A percentile compares a stretch with the other conserved stretches of the same genome.
phyloP scores from a whole-genome alignment of 1,140 invertebrate genomes.

The Amyelois transitella region DNA sequence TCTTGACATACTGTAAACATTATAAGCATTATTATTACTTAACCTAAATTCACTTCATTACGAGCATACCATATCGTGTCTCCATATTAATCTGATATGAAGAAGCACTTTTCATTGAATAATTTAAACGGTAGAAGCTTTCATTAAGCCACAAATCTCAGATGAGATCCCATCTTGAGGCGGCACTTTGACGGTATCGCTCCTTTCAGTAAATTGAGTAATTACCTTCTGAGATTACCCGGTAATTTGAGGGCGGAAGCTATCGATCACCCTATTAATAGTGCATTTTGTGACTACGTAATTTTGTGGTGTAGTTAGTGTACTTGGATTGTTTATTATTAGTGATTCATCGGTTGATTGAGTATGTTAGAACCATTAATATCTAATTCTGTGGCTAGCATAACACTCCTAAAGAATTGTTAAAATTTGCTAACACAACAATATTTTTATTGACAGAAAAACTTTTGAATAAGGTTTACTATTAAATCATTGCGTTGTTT shows the following conservation, averaged over 20 bases:
- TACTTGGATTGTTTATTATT: background rate
- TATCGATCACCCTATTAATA: slow-evolving; percentile 36
- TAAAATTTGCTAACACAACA: no score
- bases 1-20: background rate
- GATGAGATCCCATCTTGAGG: slow-evolving; percentile 22
- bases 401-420: no score
- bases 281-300: background rate
- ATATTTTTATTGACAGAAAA: no score
- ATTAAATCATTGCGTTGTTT: no score
- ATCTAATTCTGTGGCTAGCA: no score
- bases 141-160: slow-evolving; percentile 20
- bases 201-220: slow-evolving; percentile 56
- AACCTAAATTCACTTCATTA: background rate
- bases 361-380: no score
- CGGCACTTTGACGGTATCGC: slow-evolving; percentile 37
- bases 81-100: no score
- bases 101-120: background rate
- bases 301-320: background rate
- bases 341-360: background rate
- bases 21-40: background rate
- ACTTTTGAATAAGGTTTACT: no score
- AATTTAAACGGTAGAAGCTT: slow-evolving; percentile 7
- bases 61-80: no score
- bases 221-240: slow-evolving; percentile 53
- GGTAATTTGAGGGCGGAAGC: slow-evolving; percentile 42